Evolutionary conservation across 37 sponge, comb jelly and placozoan species (phyloP), one percentile per base, ranked within the genome.

Genomic region (Ianthella basta): DNA sequence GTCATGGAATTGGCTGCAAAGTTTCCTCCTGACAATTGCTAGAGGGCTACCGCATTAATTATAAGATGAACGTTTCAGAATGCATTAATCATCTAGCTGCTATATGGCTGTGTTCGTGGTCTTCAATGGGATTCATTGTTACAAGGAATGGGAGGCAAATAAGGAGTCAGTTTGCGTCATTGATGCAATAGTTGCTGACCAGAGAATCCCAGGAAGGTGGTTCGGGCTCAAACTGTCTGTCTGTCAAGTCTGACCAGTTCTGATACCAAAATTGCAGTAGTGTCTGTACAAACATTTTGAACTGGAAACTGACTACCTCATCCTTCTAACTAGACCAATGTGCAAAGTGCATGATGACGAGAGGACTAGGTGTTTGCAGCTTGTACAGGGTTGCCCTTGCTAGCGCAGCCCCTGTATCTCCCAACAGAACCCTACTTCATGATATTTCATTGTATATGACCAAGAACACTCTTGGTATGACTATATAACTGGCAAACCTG

Each of bases 101-200:
- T n/a, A 93, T 36, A 83, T 89, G 54, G 93, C 89, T 10, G 81
- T 25, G 93, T 93, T 93, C 84, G 86, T 83, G 13, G 73, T 93
- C 38, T 89, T 68, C 55, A 80, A 86, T 80, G 90, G 89, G 64
- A 61, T 93, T 13, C 82, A 67, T 16, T 93, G 89, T 57, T 93
- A 82, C 85, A 82, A 81, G 12, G 85, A 25, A 15, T 21, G 38
- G 53, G 87, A 32, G n/a, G n/a, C n/a, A 20, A 79, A 80, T 29
- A 83, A 83, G 65, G 60, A 38, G 5, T 89, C 93, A 0, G 35
- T 87, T 25, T 80, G 73, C n/a, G 60, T 73, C 30, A 93, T 93
- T 63, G 73, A 93, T 61, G 24, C 89, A 15, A 65, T 72, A 0
- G 87, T 89, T 54, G 93, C 83, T 0, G 66, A 80, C 19, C 85